Conservation (phyloP, 1,140 invertebrate species). For the Patella vulgata region DNA sequence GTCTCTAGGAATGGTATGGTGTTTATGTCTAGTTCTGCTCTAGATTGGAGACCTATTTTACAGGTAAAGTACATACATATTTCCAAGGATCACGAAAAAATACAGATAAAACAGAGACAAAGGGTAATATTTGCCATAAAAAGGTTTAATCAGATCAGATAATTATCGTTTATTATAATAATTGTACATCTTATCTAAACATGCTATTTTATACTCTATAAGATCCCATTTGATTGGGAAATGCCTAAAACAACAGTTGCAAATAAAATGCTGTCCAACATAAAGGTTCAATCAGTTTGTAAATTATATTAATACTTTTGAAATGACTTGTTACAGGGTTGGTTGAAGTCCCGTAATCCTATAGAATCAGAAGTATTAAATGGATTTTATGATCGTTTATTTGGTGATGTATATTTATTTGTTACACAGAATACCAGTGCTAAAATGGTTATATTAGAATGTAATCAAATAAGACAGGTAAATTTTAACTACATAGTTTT, state of each 20-base stretch:
- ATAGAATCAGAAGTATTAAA: conserved; percentile 70
- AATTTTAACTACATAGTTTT: no score
- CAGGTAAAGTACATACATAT: conserved; percentile 52
- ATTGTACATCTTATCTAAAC: no score
- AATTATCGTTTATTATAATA: no score
- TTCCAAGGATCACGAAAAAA: no score
- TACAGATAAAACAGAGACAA: neutral
- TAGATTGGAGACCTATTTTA: conserved; percentile 64
- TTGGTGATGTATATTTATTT: conserved; percentile 52
- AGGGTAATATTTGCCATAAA: no score
- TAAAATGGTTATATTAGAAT: conserved; percentile 68
- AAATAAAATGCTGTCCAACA: no score
- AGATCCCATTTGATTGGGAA: no score
- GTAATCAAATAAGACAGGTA: conserved; percentile 73
- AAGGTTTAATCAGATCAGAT: no score
- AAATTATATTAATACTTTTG: no score
- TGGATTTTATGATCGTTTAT: conserved; percentile 53
- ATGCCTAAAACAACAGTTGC: no score
- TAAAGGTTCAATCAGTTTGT: no score
- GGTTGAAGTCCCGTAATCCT: conserved; percentile 80
- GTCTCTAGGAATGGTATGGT: conserved; percentile 67
- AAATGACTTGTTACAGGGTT: conserved; percentile 71
- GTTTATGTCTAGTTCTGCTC: conserved; percentile 63
- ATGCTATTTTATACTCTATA: neutral
- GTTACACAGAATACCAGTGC: conserved; percentile 71